Evolutionary conservation across 2,888 invertebrate species (phyloP), one percentile per base, ranked within the genome.

Genomic region (Podabrus alpinus): DNA sequence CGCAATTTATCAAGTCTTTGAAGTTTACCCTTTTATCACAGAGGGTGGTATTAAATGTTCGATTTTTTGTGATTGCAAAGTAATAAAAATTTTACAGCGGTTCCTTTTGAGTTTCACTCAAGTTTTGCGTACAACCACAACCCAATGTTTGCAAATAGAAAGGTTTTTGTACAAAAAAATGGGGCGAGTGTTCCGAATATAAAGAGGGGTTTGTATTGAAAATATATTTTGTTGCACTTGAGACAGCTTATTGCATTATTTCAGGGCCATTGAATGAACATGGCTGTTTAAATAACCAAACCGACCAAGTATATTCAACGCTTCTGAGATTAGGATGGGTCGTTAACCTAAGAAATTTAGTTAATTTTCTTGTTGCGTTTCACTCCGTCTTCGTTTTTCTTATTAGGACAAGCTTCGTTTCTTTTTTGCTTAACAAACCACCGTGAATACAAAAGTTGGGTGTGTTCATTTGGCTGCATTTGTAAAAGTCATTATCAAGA

Each of bases 251-350:
- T 74, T 77, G 77, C 77, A 77, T 77, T 79, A 74, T 74, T 72
- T 78, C 70, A 67, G 72, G 66, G 67, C 77, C 74, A 78, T 78
- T 74, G 78, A 78, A 77, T 75, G 75, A 19, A 74, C 73, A 74
- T 77, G 77, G 75, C 68, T 72, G 75, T 75, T 75, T 74, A 69
- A 66, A 68, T 73, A 78, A 70, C 77, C 73, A 77, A 19, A 19
- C 21, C 17, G 71, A 72, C 73, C 69, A 72, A 75, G 73, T 72
- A 73, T 75, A 80, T 82, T 80, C 83, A 83, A 82, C 81, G 81
- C 81, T 75, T 82, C 82, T 81, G 80, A 82, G 82, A 83, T 83
- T 83, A 82, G 83, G 82, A 80, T 81, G 83, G 83, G 83, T 83
- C 82, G 81, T 82, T 83, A 81, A 83, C 83, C 83, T 76, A 76